Evolutionary conservation across 2,113 vertebrate species (phyloP), one percentile per base, ranked within the genome.

Genomic region (Muscicapa adusta): DNA sequence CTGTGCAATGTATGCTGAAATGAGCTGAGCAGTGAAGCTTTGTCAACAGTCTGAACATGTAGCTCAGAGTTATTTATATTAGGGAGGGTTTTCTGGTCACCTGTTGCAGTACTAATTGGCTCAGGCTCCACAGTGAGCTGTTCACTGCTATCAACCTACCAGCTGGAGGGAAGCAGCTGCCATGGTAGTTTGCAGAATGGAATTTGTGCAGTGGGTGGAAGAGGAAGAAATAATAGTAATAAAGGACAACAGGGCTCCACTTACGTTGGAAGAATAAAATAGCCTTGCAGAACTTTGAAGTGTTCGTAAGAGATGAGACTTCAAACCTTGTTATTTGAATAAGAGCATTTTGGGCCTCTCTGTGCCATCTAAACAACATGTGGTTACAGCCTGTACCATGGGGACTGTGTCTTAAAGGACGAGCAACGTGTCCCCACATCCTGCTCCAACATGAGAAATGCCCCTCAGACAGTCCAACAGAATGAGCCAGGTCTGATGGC

Each of bases 171-270:
- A 86, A 88, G 91, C 67, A 80, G 76, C 85, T 85, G 80, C 42
- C 42, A 40, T 0, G 1, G 86, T 24, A 67, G 65, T 45, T 91
- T 71, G 48, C 2, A 2, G 68, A 92, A 74, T 40, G 23, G 63
- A 77, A 86, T 89, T 71, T 84, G 65, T 67, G 48, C 56, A 62
- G 57, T 48, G 29, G 56, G 63, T 77, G 56, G 73, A 71, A 36
- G 51, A 91, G 40, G 79, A 86, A 71, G 36, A 92, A 89, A 84
- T 91, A 70, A 80, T 16, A 90, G 75, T 88, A 93, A 96, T 94
- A 92, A 85, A 87, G 77, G 28, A 84, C 76, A 81, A 93, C 36
- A 56, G 79, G 72, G 31, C 48, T 91, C 68, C 60, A 12, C 43
- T 54, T 29, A 24, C 0, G 3, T 42, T 3, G 8, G 65, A 70